Conservation (phyloP, 2,113 vertebrate genomes). For the Stictonetta naevosa region DNA sequence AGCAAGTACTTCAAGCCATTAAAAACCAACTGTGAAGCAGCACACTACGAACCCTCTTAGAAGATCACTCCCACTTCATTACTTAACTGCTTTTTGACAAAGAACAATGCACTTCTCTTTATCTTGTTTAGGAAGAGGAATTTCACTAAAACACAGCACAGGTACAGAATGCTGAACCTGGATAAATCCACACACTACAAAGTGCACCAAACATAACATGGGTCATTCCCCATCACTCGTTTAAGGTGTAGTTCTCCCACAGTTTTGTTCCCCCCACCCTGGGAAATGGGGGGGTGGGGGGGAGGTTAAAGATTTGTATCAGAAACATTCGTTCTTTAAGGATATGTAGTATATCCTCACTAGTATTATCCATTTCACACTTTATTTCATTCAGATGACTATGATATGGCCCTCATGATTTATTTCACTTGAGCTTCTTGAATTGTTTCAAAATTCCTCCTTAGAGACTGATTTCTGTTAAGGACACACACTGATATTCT, state of each 20-base stretch:
- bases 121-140: not conserved
- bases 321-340: not conserved
- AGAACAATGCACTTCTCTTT: not conserved
- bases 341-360: not conserved
- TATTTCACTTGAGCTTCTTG: not conserved
- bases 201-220: accelerated
- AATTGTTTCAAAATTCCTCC: not conserved
- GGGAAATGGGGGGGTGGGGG: not conserved
- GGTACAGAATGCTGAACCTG: not conserved
- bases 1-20: not conserved
- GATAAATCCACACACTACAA: not conserved
- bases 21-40: not conserved
- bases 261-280: not conserved
- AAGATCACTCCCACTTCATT: not conserved
- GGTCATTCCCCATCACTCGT: not conserved
- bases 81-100: accelerated
- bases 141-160: not conserved
- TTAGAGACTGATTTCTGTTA: not conserved
- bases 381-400: not conserved
- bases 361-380: not conserved
- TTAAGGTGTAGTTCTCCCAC: not conserved
- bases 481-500: not conserved
- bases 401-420: not conserved
- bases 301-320: not conserved
- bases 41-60: not conserved